Percentiles rank a stretch among this genome's conserved stretches.
Evolutionary conservation across 2,888 invertebrate genomes (phyloP).

Genomic region (Philonicus albiceps): DNA sequence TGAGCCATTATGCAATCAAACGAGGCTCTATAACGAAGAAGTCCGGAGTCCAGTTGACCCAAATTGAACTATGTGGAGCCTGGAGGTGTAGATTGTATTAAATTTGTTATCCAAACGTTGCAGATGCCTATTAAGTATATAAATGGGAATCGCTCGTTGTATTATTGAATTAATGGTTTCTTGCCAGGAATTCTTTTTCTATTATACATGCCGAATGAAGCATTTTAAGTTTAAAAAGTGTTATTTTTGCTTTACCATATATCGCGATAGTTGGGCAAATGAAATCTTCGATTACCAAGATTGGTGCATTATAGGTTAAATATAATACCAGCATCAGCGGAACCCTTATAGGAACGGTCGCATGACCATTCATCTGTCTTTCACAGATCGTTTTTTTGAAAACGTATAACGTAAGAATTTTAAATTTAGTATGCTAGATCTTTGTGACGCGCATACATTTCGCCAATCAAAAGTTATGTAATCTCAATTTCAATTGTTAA

Average conservation of each 20-base stretch:
- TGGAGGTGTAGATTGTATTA: not conserved
- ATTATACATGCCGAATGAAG: not conserved
- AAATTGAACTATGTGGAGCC: not conserved
- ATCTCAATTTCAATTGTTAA: no score
- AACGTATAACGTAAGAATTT: no score
- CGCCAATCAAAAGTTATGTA: no score
- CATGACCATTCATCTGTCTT: no score
- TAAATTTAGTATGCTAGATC: no score
- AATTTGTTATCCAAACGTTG: not conserved
- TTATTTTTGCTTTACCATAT: not conserved
- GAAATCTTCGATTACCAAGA: not conserved
- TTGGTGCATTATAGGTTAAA: no score
- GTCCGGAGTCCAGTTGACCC: not conserved
- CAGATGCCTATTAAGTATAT: not conserved
- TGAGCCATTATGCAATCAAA: not conserved
- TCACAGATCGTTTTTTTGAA: no score
- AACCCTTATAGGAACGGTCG: no score
- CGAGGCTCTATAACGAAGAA: not conserved
- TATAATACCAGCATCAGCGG: no score
- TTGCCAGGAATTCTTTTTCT: not conserved
- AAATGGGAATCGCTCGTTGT: not conserved
- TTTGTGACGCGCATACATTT: no score
- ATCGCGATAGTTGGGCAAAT: not conserved
- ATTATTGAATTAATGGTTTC: not conserved
- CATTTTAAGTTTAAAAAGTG: not conserved